Conservation (phyloP, 2,113 vertebrate genomes). For the Corythaeola cristata region DNA sequence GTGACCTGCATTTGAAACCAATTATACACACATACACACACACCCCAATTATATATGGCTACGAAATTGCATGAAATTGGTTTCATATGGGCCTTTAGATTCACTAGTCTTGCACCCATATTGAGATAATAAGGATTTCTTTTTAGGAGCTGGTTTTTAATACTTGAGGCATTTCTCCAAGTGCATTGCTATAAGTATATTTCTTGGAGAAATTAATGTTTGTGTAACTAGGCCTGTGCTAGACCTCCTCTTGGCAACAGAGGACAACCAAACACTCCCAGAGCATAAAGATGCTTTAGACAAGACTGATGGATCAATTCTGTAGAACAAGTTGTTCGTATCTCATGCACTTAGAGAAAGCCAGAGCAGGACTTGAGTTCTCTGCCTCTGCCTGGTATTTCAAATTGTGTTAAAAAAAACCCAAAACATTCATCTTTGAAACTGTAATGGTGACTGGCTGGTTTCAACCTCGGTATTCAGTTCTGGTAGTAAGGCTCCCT, state of each 20-base stretch:
- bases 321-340: background rate
- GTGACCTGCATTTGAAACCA: constrained; percentile 72
- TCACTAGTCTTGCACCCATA: constrained; percentile 58
- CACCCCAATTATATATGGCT: constrained; percentile 48
- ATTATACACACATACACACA: constrained; percentile 36
- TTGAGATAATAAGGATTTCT: constrained; percentile 74
- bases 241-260: background rate
- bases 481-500: background rate
- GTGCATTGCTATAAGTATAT: constrained; percentile 59
- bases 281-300: background rate
- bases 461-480: background rate
- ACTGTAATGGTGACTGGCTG: background rate
- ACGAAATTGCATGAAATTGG: constrained; percentile 67
- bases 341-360: background rate
- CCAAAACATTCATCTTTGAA: background rate
- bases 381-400: background rate
- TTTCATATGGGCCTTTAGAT: constrained; percentile 69
- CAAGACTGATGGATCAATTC: background rate
- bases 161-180: constrained; percentile 67
- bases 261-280: background rate
- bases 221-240: constrained; percentile 26
- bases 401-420: background rate
- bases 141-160: constrained; percentile 51
- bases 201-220: constrained; percentile 63
- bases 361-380: background rate